Evolutionary conservation across 1,140 invertebrate genomes (phyloP).

Genomic region (Elymnias hypermnestra): DNA sequence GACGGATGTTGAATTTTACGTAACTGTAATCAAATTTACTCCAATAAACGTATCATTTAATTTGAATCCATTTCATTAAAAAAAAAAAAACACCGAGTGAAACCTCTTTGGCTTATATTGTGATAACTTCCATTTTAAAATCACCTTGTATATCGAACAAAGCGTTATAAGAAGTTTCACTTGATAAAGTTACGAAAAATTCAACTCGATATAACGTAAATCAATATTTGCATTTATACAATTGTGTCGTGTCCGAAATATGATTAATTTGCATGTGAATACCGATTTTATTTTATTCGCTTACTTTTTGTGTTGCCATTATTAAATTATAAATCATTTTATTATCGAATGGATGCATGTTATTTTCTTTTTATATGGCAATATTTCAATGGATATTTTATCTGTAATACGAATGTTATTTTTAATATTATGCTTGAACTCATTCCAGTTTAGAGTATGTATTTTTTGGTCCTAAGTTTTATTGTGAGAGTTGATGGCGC

Average conservation of each 20-base stretch:
- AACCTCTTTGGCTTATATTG: too few relatives aligned
- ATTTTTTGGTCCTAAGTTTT: slow-evolving; percentile 61
- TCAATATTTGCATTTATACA: slow-evolving; percentile 54
- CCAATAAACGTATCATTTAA: too few relatives aligned
- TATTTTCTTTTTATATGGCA: slow-evolving; percentile 32
- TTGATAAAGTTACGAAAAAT: background rate
- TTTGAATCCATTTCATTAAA: too few relatives aligned
- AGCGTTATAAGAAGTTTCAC: too few relatives aligned
- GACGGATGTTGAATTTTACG: slow-evolving; percentile 17
- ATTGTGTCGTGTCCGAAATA: slow-evolving; percentile 34
- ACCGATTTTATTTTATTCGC: slow-evolving; percentile 65
- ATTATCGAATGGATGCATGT: slow-evolving; percentile 41
- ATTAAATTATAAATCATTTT: too few relatives aligned
- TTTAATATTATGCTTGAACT: slow-evolving; percentile 58
- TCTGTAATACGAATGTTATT: slow-evolving; percentile 27
- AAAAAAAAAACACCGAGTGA: too few relatives aligned
- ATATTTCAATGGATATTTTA: slow-evolving; percentile 24
- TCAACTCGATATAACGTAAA: background rate
- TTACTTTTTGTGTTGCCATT: slow-evolving; percentile 39
- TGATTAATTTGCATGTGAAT: slow-evolving; percentile 16
- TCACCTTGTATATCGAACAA: too few relatives aligned
- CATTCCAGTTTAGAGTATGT: slow-evolving; percentile 68
- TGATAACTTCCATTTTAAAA: too few relatives aligned
- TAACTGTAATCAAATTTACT: background rate
- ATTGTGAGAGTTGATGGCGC: slow-evolving; percentile 35